Conservation (phyloP, 2,888 invertebrate genomes). For the Cataglyphis altisquamis region DNA sequence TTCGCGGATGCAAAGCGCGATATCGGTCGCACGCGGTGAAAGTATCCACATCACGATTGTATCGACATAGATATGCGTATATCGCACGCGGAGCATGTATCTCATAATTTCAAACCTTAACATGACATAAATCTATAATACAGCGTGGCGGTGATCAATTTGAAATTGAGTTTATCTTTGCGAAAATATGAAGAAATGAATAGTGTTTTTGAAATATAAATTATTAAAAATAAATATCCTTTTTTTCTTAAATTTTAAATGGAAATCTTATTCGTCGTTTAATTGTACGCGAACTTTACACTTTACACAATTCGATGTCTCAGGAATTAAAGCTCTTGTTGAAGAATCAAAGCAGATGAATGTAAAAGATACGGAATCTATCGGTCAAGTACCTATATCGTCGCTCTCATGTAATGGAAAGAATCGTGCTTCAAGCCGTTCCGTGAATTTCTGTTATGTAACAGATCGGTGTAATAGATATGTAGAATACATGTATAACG, state of each 20-base stretch:
- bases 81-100: too few species aligned
- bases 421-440: slow-evolving; percentile 24
- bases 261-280: not conserved
- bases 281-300: not conserved
- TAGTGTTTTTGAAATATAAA: not conserved
- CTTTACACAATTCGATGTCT: not conserved
- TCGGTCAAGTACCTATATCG: slow-evolving; percentile 47
- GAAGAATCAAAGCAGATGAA: not conserved
- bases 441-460: slow-evolving; percentile 59
- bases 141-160: not conserved
- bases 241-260: not conserved
- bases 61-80: not conserved
- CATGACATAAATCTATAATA: not conserved
- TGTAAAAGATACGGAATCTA: slow-evolving; percentile 23
- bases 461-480: slow-evolving; percentile 44
- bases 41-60: slow-evolving; percentile 4
- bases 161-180: not conserved
- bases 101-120: not conserved
- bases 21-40: slow-evolving; percentile 45
- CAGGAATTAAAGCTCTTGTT: not conserved
- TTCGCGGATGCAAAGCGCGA: slow-evolving; percentile 10
- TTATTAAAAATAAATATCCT: not conserved
- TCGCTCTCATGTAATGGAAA: slow-evolving; percentile 12
- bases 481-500: slow-evolving; percentile 38
- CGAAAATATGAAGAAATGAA: not conserved